A percentile compares a stretch with the other conserved stretches of the same genome.
These are phyloP conservation scores for Ibycter americanus DNA, from an alignment of 2,797 vertebrate genomes.

Conservation along the genomic window DNA sequence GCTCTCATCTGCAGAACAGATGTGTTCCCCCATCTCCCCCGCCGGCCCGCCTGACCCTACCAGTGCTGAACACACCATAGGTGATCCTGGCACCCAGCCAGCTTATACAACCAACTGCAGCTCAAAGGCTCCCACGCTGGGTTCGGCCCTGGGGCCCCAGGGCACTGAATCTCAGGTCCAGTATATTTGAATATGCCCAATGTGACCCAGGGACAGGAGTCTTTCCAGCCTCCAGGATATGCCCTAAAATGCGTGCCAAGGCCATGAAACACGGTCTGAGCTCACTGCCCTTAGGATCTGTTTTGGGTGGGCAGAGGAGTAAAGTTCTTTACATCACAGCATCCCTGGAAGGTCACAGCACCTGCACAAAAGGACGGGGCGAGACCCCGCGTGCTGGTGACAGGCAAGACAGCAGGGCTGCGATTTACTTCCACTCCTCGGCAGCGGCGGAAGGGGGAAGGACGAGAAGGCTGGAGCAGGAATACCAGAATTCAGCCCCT, in stretches of 20 bases:
- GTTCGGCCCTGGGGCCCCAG: background rate
- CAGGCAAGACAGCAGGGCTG: background rate
- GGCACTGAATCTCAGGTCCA: background rate
- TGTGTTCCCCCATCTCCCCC: background rate
- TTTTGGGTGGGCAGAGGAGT: background rate
- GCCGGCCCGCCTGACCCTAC: background rate
- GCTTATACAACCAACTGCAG: constrained; percentile 12
- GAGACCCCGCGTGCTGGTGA: rapidly evolving
- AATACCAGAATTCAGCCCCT: background rate
- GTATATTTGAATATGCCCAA: background rate
- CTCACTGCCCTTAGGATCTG: background rate
- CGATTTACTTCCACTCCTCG: background rate
- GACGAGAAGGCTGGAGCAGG: background rate
- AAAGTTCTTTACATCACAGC: background rate
- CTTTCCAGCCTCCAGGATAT: background rate
- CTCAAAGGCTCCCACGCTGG: background rate
- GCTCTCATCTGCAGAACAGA: constrained; percentile 53
- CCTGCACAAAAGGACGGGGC: background rate
- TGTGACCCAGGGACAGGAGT: background rate
- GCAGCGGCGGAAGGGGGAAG: background rate
- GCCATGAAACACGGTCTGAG: background rate
- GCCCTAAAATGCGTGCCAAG: background rate
- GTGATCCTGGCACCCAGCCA: constrained; percentile 34
- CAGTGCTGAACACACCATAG: background rate
- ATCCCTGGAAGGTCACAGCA: background rate